Percentiles rank a stretch among this genome's conserved stretches.
Conservation (phyloP, 2,113 vertebrate genomes). For the Cettia cetti region DNA sequence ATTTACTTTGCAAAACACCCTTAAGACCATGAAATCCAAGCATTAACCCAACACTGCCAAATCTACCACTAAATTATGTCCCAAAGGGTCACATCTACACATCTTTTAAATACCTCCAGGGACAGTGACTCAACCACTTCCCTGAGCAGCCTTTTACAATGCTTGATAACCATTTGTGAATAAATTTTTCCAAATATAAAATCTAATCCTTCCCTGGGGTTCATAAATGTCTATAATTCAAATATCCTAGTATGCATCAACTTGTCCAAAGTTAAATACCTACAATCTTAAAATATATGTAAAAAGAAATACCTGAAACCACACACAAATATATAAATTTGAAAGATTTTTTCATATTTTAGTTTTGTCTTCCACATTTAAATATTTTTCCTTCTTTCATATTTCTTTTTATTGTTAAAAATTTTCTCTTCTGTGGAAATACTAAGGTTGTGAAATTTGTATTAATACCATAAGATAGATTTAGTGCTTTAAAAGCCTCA, state of each 20-base stretch:
- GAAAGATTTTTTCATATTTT: background rate
- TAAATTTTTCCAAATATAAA: background rate
- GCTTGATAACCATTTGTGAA: background rate
- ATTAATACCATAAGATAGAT: background rate
- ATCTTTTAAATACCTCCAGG: background rate
- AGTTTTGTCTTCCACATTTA: background rate
- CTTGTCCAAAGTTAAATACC: background rate
- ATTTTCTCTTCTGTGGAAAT: background rate
- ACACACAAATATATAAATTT: background rate
- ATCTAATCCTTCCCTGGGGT: background rate
- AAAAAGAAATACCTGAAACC: background rate
- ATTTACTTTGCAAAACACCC: background rate
- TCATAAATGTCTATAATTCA: background rate
- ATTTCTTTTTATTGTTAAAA: background rate
- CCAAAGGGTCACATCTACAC: background rate
- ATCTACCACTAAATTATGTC: background rate
- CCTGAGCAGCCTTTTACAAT: background rate
- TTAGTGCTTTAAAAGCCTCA: background rate
- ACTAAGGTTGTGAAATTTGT: background rate
- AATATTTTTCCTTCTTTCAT: background rate
- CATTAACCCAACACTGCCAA: background rate
- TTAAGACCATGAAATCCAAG: background rate
- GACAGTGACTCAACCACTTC: background rate
- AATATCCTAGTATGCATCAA: background rate
- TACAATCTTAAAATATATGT: background rate